phyloP scores from a whole-genome alignment of 2,113 vertebrate species.

The Vireo altiloquus region DNA sequence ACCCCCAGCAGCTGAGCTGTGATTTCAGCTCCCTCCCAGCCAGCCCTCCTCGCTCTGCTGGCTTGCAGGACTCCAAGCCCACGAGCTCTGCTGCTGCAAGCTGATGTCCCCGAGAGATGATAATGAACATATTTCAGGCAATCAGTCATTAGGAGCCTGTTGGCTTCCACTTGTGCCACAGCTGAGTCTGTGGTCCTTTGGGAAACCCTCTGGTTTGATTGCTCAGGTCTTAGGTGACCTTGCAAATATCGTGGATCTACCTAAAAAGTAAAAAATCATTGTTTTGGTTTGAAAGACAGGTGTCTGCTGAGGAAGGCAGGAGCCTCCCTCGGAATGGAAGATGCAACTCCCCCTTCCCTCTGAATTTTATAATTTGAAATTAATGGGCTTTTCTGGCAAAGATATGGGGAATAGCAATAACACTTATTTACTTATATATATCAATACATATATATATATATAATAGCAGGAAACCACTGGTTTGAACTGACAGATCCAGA shows the following conservation, averaged over 20 bases:
- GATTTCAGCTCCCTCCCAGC: not conserved
- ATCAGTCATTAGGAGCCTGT: not conserved
- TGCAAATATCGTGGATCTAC: not conserved
- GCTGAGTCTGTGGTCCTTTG: not conserved
- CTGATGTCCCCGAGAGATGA: not conserved
- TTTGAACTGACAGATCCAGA: too few relatives aligned
- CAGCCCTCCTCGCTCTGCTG: rapidly evolving
- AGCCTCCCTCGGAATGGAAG: too few relatives aligned
- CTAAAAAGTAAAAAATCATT: not conserved
- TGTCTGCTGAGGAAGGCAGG: too few relatives aligned
- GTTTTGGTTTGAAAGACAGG: too few relatives aligned
- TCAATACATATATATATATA: too few relatives aligned
- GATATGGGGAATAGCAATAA: too few relatives aligned
- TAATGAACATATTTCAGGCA: not conserved
- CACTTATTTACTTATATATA: too few relatives aligned
- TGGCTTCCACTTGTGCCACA: not conserved
- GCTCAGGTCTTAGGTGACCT: not conserved
- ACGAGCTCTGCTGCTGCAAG: not conserved
- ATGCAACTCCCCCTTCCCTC: too few relatives aligned
- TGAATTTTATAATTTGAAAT: too few relatives aligned
- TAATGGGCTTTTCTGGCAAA: too few relatives aligned
- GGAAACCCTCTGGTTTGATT: not conserved
- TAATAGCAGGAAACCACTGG: too few relatives aligned
- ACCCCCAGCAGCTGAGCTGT: not conserved
- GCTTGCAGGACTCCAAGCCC: not conserved